Evolutionary conservation across 2,888 invertebrate genomes (phyloP).

Genomic region (Yponomeuta plumbellus): DNA sequence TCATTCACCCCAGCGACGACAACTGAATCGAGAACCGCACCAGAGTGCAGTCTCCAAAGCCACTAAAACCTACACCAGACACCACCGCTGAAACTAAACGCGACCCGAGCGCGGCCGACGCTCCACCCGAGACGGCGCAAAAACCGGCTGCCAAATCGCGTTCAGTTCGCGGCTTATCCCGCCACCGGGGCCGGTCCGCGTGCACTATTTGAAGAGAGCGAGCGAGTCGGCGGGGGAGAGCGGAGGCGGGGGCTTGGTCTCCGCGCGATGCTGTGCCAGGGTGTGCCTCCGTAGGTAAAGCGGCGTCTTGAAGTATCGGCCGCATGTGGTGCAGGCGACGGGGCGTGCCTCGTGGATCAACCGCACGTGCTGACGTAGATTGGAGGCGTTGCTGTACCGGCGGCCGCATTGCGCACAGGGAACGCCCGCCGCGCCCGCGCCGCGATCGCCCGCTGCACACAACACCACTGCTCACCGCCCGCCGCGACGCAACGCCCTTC

Average conservation of each 20-base stretch:
- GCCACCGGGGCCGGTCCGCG: neutral
- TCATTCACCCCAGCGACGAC: no score
- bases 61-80: no score
- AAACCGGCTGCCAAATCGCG: no score
- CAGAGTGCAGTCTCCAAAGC: no score
- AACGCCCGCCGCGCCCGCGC: conserved; percentile 46
- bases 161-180: no score
- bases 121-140: no score
- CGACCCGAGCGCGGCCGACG: no score
- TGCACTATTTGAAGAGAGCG: conserved; percentile 40
- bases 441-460: conserved; percentile 62
- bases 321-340: conserved; percentile 82
- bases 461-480: conserved; percentile 46
- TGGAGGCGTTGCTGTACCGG: conserved; percentile 83
- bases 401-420: conserved; percentile 82
- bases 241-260: conserved; percentile 43
- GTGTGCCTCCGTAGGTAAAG: conserved; percentile 86
- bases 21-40: no score
- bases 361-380: conserved; percentile 84
- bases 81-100: no score
- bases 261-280: conserved; percentile 79
- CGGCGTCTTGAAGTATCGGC: conserved; percentile 85
- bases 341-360: conserved; percentile 84
- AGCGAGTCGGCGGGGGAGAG: conserved; percentile 41
- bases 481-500: conserved; percentile 18